phyloP scores from a whole-genome alignment of 2,113 vertebrate genomes.

The Ivindomyrus marchei region DNA sequence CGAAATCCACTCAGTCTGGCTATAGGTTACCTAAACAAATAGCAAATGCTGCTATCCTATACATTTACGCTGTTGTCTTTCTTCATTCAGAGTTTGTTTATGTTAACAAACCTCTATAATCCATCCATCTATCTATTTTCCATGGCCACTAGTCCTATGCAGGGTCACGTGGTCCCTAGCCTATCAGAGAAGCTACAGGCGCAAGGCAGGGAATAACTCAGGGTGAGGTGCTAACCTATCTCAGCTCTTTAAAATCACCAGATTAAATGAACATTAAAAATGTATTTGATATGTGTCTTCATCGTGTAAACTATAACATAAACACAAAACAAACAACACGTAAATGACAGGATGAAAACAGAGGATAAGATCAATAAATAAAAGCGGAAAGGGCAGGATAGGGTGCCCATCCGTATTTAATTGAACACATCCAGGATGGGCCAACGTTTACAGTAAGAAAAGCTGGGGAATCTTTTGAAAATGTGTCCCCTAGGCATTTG shows the following conservation, averaged over 20 bases:
- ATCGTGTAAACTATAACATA: neutral
- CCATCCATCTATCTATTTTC: neutral
- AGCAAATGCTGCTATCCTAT: neutral
- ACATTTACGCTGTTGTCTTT: neutral
- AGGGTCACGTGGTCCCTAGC: neutral
- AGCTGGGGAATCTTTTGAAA: slow-evolving; percentile 53
- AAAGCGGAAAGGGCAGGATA: slow-evolving; percentile 28
- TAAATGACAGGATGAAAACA: neutral
- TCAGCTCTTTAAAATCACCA: neutral
- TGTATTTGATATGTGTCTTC: neutral
- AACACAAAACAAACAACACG: neutral
- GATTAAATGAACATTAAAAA: neutral
- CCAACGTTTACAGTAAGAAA: slow-evolving; percentile 47
- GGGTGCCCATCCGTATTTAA: slow-evolving; percentile 36
- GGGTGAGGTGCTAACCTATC: neutral
- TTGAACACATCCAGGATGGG: slow-evolving; percentile 45
- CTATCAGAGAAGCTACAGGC: neutral
- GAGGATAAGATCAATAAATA: neutral
- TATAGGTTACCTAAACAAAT: neutral
- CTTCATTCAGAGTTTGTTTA: neutral
- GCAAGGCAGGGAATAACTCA: neutral
- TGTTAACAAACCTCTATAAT: neutral
- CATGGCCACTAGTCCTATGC: neutral
- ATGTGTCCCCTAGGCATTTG: slow-evolving; percentile 51
- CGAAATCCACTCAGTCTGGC: neutral